These are phyloP conservation scores for Otolemur crassicaudatus DNA, from an alignment of 2,797 vertebrate species.

Conservation along the genomic window DNA sequence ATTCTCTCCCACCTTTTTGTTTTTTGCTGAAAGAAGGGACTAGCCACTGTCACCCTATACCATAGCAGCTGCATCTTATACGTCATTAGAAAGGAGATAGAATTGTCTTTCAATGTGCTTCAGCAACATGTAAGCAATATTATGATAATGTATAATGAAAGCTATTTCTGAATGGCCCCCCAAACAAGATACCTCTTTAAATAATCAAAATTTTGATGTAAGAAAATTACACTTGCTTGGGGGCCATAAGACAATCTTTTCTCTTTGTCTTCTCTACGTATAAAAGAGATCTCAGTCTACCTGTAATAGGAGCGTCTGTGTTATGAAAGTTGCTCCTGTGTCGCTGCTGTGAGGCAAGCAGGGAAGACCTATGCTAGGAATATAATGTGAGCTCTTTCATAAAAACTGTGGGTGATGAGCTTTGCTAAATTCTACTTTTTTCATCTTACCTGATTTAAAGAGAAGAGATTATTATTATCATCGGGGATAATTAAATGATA, in stretches of 20 bases:
- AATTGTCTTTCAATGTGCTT: not conserved
- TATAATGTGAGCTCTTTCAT: not conserved
- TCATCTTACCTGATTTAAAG: conserved; percentile 21
- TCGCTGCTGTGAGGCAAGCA: not conserved
- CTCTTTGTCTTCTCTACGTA: not conserved
- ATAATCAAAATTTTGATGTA: conserved; percentile 5
- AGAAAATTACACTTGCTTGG: not conserved
- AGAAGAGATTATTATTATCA: not conserved
- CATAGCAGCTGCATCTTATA: not conserved
- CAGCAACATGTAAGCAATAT: not conserved
- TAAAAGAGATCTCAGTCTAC: not conserved
- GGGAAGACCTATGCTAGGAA: not conserved
- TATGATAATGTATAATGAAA: not conserved
- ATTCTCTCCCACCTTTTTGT: not conserved
- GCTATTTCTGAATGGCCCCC: not conserved
- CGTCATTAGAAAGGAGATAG: not conserved
- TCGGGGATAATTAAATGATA: not conserved
- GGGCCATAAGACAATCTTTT: not conserved
- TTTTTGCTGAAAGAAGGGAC: not conserved
- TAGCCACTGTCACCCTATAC: not conserved
- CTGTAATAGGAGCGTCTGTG: not conserved
- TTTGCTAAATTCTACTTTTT: not conserved
- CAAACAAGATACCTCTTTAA: not conserved
- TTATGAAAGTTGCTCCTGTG: not conserved
- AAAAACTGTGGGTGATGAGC: not conserved